These are phyloP conservation scores for Heterochromis multidens DNA, from an alignment of 2,113 vertebrate genomes.

Conservation along the genomic window DNA sequence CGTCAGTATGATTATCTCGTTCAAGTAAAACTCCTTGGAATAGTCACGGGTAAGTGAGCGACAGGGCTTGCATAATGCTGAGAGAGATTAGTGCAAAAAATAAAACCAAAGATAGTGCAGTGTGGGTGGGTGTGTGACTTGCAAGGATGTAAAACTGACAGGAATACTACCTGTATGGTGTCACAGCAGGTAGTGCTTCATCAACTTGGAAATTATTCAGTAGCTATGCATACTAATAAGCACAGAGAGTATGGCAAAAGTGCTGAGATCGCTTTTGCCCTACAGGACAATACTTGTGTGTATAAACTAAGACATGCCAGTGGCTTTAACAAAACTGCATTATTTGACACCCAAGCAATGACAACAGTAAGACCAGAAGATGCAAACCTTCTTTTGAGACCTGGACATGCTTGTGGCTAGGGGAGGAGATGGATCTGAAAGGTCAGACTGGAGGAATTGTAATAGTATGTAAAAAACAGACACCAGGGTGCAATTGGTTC, in stretches of 20 bases:
- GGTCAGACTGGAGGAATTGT: neutral
- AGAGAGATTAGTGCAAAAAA: conserved; percentile 61
- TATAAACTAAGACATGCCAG: no score
- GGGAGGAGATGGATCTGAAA: neutral
- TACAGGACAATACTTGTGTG: neutral
- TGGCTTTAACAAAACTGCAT: no score
- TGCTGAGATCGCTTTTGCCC: neutral
- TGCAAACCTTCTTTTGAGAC: neutral
- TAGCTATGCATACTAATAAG: conserved; percentile 29
- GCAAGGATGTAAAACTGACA: conserved; percentile 54
- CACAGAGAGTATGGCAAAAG: neutral
- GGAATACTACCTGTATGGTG: conserved; percentile 52
- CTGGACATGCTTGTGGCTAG: neutral
- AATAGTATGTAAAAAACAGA: neutral
- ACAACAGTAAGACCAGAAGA: neutral
- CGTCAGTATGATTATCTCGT: conserved; percentile 63
- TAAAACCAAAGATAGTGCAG: conserved; percentile 64
- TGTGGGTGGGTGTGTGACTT: conserved; percentile 41
- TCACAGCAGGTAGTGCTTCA: conserved; percentile 48
- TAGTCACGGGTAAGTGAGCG: conserved; percentile 59
- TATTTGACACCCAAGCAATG: no score
- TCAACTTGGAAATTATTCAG: conserved; percentile 34
- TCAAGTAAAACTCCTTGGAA: conserved; percentile 58
- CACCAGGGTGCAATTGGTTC: neutral
- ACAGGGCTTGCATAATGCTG: conserved; percentile 54